A percentile compares a stretch with the other conserved stretches of the same genome.
phyloP scores from a whole-genome alignment of 1,140 invertebrate genomes.

The Berghia stephanieae region DNA sequence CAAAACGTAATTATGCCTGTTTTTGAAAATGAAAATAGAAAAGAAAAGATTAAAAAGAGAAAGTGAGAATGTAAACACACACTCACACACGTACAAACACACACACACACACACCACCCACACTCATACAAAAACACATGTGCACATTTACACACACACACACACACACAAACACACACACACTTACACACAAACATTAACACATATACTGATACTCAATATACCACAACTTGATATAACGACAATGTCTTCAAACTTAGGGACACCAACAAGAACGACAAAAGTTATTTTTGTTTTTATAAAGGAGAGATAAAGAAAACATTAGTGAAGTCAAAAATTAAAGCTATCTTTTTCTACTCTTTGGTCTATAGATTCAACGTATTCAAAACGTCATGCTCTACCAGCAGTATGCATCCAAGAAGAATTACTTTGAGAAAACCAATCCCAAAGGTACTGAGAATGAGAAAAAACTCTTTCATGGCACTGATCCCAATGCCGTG shows the following conservation, averaged over 20 bases:
- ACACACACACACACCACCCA: too few relatives aligned
- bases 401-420: slow-evolving; percentile 45
- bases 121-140: too few relatives aligned
- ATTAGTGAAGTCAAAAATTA: too few relatives aligned
- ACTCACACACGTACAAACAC: too few relatives aligned
- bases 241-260: background rate
- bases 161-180: too few relatives aligned
- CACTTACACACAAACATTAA: too few relatives aligned
- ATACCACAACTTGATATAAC: background rate
- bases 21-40: too few relatives aligned
- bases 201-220: background rate
- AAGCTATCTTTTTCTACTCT: background rate
- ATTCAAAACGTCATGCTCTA: slow-evolving; percentile 47
- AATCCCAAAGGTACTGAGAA: slow-evolving; percentile 38
- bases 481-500: slow-evolving; percentile 42
- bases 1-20: too few relatives aligned
- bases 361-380: slow-evolving; percentile 52
- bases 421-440: slow-evolving; percentile 36
- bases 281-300: background rate
- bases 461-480: slow-evolving; percentile 53
- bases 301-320: too few relatives aligned
- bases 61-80: too few relatives aligned
- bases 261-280: background rate
- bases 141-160: too few relatives aligned
- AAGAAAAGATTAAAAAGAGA: too few relatives aligned